phyloP scores from a whole-genome alignment of 37 sponge, comb jelly and placozoan genomes.

The Spongilla lacustris region DNA sequence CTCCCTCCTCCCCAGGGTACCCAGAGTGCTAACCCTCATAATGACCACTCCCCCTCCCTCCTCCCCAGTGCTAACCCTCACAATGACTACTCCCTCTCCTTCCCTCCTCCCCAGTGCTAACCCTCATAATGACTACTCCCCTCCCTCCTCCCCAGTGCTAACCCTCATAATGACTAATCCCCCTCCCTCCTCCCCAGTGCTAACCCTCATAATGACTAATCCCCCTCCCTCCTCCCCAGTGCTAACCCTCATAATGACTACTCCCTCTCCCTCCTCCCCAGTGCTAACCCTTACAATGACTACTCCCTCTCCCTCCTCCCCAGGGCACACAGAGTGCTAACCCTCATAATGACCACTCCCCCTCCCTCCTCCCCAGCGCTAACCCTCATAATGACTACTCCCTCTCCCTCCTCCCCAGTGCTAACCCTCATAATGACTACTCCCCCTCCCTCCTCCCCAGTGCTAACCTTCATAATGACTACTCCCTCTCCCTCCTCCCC shows the following conservation, averaged over 20 bases:
- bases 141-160: conserved; percentile 48
- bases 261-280: conserved; percentile 39
- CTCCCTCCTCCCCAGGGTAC: conserved; percentile 52
- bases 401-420: conserved; percentile 41
- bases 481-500: conserved; percentile 43
- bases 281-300: conserved; percentile 96
- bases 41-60: conserved; percentile 81
- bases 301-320: conserved; percentile 55
- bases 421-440: conserved; percentile 98
- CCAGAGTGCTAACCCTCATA: conserved; percentile 96
- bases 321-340: conserved; percentile 93
- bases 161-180: conserved; percentile 97
- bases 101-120: conserved; percentile 58
- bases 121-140: conserved; percentile 97
- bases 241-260: conserved; percentile 98
- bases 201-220: no score
- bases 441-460: conserved; percentile 49
- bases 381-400: conserved; percentile 98
- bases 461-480: conserved; percentile 97
- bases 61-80: conserved; percentile 87
- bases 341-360: conserved; percentile 97
- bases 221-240: conserved; percentile 89
- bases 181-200: conserved; percentile 50
- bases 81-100: conserved; percentile 90
- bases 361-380: conserved; percentile 34